Base-by-base conservation (phyloP, 2,797 vertebrate genomes). In the Spinus olivaceus region DNA sequence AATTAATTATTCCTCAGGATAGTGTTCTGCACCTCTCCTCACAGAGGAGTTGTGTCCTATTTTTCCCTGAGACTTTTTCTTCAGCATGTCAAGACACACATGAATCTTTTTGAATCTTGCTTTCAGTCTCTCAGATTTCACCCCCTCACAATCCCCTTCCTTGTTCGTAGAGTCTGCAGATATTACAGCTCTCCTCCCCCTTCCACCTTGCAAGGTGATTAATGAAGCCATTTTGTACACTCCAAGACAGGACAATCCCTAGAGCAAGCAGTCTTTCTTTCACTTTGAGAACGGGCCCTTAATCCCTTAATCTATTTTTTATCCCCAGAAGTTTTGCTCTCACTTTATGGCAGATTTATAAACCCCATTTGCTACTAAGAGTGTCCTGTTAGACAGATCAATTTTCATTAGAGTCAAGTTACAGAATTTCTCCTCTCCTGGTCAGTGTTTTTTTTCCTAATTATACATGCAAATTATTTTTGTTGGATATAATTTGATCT, bases 1-100 rank as follows among this genome's bases (percentile, higher is more conserved):
- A 92, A 96, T 96, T 92, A 92, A 95, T 95, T 95, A 96, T 86
- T 94, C 85, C 90, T 83, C 80, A 72, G 72, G 72, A 63, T 91
- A 78, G 59, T 86, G 57, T 54, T 95, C 79, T 67, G 46, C 39
- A 57, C n/a, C 18, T 84, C 35, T 86, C 32, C 51, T 85, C 49
- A 30, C 23, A 27, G 10, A 78, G 24, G 24, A 80, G 14, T 27
- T 51, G 11, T 47, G 51, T 91, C 64, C 17, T 77, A 14, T 74
- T 86, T 94, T 90, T 47, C 50, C 32, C 42, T 19, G 16, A 86
- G 35, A 47, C 56, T 47, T 94, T 86, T 86, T 78, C 76, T 79
- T 95, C 44, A 78, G 17, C 54, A n/a, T 65, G 46, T 61, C 65
- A 81, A 67, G 72, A 81, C 6, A 74, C 70, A 23, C 12, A 8